Base-by-base conservation (phyloP, 2,113 vertebrate species). In the Gnathonemus echidnorhynchus region DNA sequence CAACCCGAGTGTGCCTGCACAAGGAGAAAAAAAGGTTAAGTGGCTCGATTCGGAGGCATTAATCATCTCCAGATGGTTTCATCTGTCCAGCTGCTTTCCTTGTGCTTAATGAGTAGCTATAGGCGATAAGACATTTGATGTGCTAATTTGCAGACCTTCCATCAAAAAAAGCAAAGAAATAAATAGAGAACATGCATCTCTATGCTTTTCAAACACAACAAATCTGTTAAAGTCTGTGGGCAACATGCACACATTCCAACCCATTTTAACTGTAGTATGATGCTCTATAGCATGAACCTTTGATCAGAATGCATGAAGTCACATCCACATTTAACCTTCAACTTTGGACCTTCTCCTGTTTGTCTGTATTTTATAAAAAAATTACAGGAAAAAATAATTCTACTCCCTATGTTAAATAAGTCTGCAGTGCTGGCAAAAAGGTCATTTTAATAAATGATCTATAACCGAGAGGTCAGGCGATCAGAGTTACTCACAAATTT, bases 61-160 rank as follows among this genome's bases (percentile, higher is more conserved):
- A 21, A 39, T 90, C 90, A 87, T 56, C 35, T 77, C 89, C 91
- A 93, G 91, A 90, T 93, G 91, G 88, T 92, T 86, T 35, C 88
- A 86, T 88, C 46, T 88, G 83, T 45, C 86, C 89, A 89, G 84
- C 88, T 90, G 91, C 86, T 86, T 53, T 84, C 21, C 48, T 24
- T 10, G 46, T 84, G 83, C 62, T 90, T 90, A 90, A 91, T 90
- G 66, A 90, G 88, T n/a, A 48, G 52, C 70, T 91, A 89, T 70
- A 89, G 70, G 80, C 84, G 85, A 17, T 52, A 87, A 46, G n/a
- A 45, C 87, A 88, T 53, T 50, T 80, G 56, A 35, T 3, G 31
- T 9, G 46, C 87, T 91, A 89, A 90, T 92, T 92, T 89, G 42
- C 46, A 58, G 62, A 31, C 53, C 70, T 56, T 56, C 66, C 85